Base-by-base conservation (phyloP, 2,888 invertebrate species). In the Idaea aversata region DNA sequence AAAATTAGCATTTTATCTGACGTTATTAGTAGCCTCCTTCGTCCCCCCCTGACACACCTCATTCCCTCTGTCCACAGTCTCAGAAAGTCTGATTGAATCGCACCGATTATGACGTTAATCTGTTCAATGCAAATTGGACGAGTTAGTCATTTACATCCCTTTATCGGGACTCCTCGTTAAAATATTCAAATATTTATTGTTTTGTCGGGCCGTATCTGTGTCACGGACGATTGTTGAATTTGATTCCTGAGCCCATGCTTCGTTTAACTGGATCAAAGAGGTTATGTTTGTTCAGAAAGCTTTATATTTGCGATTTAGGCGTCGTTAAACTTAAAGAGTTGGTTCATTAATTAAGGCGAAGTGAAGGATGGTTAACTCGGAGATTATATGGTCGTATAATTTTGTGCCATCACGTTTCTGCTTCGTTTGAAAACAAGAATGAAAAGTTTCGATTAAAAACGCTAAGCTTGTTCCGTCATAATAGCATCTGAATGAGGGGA, bases 61-160 rank as follows among this genome's bases (percentile, higher is more conserved):
- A 47, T 76, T 80, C 78, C 80, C 82, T 79, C 86, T 85, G 87
- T 85, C 86, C 85, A 83, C 82, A 83, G 83, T 83, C 84, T 78
- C 81, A 80, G 84, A 84, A 88, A 89, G 86, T 85, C 88, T 91
- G 92, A 93, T 93, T 91, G 91, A 91, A 91, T 91, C 90, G 86
- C 84, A 81, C 84, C 88, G 92, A 91, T 91, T 92, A 93, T 93
- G 91, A 91, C 91, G 89, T 89, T 93, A 92, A 93, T 93, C 92
- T 90, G 90, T 89, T 90, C 90, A 87, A 91, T 91, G 92, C 88
- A 93, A 92, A 93, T 93, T 92, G 91, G 86, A 90, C 86, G 86
- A 89, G 86, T 82, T 87, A 88, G 88, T 88, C 89, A 90, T 92
- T 91, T 90, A 90, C 90, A 91, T 90, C 88, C 87, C 89, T 90